Evolutionary conservation across 2,888 invertebrate species (phyloP).

Genomic region (Eumerus sabulonum): DNA sequence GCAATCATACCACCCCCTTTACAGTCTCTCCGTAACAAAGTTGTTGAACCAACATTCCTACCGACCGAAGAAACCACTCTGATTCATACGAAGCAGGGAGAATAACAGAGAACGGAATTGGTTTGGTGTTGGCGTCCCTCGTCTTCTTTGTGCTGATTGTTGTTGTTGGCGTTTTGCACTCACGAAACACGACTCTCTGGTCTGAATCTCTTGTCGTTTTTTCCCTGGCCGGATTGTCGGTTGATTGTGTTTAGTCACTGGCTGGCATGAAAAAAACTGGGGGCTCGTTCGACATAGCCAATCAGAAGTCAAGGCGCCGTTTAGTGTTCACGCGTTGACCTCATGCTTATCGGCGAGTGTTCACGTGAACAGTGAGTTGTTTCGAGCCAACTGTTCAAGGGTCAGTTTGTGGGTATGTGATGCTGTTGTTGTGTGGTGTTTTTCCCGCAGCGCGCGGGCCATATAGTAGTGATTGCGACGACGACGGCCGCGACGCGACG

Average conservation of each 20-base stretch:
- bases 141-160: background rate
- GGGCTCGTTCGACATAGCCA: conserved; percentile 86
- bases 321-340: conserved; percentile 84
- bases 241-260: background rate
- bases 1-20: conserved; percentile 6
- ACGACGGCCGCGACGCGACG: conserved; percentile 2
- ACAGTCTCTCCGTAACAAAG: background rate
- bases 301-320: conserved; percentile 78
- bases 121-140: background rate
- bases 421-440: conserved; percentile 38
- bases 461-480: conserved; percentile 47
- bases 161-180: conserved; percentile 42
- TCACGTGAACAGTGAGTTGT: conserved; percentile 81
- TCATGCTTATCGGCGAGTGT: conserved; percentile 87
- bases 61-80: conserved; percentile 29
- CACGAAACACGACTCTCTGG: background rate
- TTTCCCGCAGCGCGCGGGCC: conserved; percentile 27
- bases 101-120: background rate
- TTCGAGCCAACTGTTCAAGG: conserved; percentile 75
- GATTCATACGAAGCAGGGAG: conserved; percentile 44
- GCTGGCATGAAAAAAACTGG: conserved; percentile 75
- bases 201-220: background rate
- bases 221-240: background rate
- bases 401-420: conserved; percentile 38
- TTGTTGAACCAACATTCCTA: background rate